Evolutionary conservation across 2,888 invertebrate species (phyloP).

Genomic region (Drosophila barbarae): DNA sequence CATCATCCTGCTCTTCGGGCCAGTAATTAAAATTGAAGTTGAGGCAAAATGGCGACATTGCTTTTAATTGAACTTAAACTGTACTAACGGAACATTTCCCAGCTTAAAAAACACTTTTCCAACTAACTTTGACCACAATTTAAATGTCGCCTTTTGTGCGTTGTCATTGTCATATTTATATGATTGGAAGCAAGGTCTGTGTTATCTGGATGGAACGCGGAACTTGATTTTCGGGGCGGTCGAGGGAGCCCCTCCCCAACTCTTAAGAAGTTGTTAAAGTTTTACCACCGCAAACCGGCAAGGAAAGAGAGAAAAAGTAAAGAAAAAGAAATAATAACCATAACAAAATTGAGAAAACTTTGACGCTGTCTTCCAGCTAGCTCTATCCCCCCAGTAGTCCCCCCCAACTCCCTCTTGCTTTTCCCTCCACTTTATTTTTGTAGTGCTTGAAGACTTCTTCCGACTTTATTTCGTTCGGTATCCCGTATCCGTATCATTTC

Average conservation of each 20-base stretch:
- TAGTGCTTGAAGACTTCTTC: slow-evolving; percentile 45
- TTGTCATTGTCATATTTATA: slow-evolving; percentile 60
- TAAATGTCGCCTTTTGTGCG: slow-evolving; percentile 58
- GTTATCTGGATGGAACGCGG: slow-evolving; percentile 33
- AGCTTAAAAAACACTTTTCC: slow-evolving; percentile 43
- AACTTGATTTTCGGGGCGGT: slow-evolving; percentile 35
- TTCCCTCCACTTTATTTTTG: slow-evolving; percentile 34
- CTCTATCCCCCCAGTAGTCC: slow-evolving; percentile 10
- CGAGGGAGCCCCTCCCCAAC: slow-evolving; percentile 21
- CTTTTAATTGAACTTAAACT: slow-evolving; percentile 70
- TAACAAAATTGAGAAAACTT: slow-evolving; percentile 59
- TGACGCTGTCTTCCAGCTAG: slow-evolving; percentile 33
- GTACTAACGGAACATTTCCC: slow-evolving; percentile 64
- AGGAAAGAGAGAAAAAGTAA: slow-evolving; percentile 21
- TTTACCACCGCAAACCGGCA: slow-evolving; percentile 40
- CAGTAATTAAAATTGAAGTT: slow-evolving; percentile 50
- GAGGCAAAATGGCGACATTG: slow-evolving; percentile 37
- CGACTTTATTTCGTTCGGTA: slow-evolving; percentile 38
- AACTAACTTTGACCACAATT: slow-evolving; percentile 47
- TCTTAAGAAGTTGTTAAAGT: slow-evolving; percentile 69
- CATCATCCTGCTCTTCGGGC: not conserved
- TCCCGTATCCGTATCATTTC: slow-evolving; percentile 42
- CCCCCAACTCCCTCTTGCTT: slow-evolving; percentile 18
- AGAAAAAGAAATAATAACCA: slow-evolving; percentile 43
- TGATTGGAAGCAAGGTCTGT: slow-evolving; percentile 29